Conservation (phyloP, 2,888 invertebrate genomes). For the Cenopis cana region DNA sequence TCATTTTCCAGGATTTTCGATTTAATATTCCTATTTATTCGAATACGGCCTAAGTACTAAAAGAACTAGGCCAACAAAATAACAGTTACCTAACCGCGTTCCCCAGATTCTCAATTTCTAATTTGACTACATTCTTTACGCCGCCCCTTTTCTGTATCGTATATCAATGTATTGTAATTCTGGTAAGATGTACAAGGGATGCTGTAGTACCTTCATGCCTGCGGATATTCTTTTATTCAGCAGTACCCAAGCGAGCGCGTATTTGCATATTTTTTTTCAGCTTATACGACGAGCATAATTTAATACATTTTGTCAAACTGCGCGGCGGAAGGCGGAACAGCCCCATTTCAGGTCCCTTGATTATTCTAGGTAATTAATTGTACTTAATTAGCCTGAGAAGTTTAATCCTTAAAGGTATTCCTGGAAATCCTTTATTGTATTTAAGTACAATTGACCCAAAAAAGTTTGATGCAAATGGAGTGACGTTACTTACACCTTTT, state of each 20-base stretch:
- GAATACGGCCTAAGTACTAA: not conserved
- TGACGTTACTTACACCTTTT: no score
- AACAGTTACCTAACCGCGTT: slow-evolving; percentile 20
- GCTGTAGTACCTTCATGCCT: slow-evolving; percentile 30
- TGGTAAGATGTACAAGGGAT: slow-evolving; percentile 38
- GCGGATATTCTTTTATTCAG: slow-evolving; percentile 44
- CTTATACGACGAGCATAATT: slow-evolving; percentile 37
- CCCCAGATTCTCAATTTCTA: slow-evolving; percentile 21
- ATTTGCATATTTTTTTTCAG: slow-evolving; percentile 46
- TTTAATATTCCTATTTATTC: not conserved
- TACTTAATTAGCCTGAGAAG: slow-evolving; percentile 11
- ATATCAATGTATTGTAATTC: slow-evolving; percentile 44
- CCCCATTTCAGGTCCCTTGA: slow-evolving; percentile 7
- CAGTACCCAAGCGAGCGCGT: slow-evolving; percentile 31
- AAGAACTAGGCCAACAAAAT: not conserved
- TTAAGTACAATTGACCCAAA: not conserved
- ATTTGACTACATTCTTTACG: slow-evolving; percentile 42
- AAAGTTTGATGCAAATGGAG: not conserved
- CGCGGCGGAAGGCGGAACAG: not conserved
- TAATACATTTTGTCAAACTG: slow-evolving; percentile 40
- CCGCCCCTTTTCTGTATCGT: slow-evolving; percentile 42
- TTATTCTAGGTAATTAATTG: slow-evolving; percentile 24
- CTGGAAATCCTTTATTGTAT: slow-evolving; percentile 1
- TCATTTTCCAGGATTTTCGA: no score
- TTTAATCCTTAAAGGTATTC: not conserved